Evolutionary conservation across 2,888 invertebrate genomes (phyloP).

Genomic region (Chrysolina americana): DNA sequence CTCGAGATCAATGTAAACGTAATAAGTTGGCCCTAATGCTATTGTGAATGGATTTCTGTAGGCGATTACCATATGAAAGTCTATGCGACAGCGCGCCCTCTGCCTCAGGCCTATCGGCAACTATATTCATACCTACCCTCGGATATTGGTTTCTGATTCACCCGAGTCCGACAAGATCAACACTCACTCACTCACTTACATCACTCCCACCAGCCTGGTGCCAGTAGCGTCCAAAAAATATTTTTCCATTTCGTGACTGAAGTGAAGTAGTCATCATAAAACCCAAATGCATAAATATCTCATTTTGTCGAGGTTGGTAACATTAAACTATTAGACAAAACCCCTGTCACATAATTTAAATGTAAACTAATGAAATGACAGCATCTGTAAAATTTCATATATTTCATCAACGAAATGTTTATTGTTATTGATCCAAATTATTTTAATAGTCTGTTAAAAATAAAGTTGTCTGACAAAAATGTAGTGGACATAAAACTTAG

Average conservation of each 20-base stretch:
- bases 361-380: too few species aligned
- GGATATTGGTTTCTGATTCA: slow-evolving; percentile 70
- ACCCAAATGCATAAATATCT: too few species aligned
- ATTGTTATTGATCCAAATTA: too few species aligned
- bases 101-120: slow-evolving; percentile 62
- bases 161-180: slow-evolving; percentile 69
- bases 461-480: too few species aligned
- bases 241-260: slow-evolving; percentile 16
- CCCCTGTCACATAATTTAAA: too few species aligned
- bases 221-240: slow-evolving; percentile 36
- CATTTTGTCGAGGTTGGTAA: too few species aligned
- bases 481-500: too few species aligned
- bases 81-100: slow-evolving; percentile 63
- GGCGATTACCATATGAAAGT: slow-evolving; percentile 70
- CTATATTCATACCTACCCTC: slow-evolving; percentile 63
- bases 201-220: slow-evolving; percentile 49
- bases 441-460: too few species aligned
- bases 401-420: too few species aligned
- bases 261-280: too few species aligned
- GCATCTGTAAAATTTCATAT: too few species aligned
- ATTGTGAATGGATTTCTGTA: slow-evolving; percentile 70
- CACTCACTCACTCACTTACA: slow-evolving; percentile 64
- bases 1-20: slow-evolving; percentile 71
- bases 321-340: too few species aligned
- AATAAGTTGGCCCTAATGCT: slow-evolving; percentile 70